phyloP scores from a whole-genome alignment of 2,797 vertebrate genomes.

The Danio albolineatus region DNA sequence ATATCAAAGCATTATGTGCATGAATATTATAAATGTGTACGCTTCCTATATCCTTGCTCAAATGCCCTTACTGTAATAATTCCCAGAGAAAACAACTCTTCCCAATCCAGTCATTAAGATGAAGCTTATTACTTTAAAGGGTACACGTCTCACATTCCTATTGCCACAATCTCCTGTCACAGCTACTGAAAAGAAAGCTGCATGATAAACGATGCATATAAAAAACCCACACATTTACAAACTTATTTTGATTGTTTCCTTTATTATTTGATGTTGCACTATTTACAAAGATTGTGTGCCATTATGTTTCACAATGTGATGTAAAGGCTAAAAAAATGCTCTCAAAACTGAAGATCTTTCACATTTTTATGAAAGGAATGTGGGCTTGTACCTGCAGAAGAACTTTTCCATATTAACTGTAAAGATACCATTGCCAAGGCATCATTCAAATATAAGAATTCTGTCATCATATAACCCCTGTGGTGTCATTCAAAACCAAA shows the following conservation, averaged over 20 bases:
- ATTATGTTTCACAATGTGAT: constrained; percentile 69
- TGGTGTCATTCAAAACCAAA: background rate
- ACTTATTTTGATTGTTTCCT: constrained; percentile 73
- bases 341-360: constrained; percentile 66
- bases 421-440: background rate
- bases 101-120: background rate
- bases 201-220: background rate
- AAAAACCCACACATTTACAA: constrained; percentile 25
- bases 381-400: constrained; percentile 40
- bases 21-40: no score
- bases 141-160: no score
- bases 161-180: no score
- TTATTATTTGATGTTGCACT: constrained; percentile 84
- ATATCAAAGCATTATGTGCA: no score
- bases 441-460: background rate
- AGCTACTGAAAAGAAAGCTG: no score
- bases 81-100: background rate
- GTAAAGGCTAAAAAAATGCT: constrained; percentile 64
- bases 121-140: background rate
- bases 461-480: background rate
- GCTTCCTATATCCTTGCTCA: no score
- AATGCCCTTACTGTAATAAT: background rate
- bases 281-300: constrained; percentile 83
- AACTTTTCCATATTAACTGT: constrained; percentile 3
- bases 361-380: constrained; percentile 32